Evolutionary conservation across 1,140 invertebrate species (phyloP), one percentile per base, ranked within the genome.

Genomic region (Oppia nitens): DNA sequence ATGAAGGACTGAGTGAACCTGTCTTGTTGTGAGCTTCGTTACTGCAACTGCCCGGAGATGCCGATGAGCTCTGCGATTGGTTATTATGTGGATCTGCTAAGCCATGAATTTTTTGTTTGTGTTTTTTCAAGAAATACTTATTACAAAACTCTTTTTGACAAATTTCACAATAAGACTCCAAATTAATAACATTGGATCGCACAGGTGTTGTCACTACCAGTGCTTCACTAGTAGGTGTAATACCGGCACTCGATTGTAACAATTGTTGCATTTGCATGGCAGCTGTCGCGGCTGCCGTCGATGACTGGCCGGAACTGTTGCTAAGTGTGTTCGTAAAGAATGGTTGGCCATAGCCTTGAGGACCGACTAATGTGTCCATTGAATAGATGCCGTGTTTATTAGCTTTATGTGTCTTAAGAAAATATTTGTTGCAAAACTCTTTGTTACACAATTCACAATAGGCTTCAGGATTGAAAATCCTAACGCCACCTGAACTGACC

Each of bases 91-190:
- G 50, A 25, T 20, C 20, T 14, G 49, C 76, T 51, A 96, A 90
- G 0, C 92, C 92, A 68, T 93, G 89, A 66, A 92, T 92, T 70
- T 92, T 92, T 2, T 88, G 87, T 69, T 89, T 89, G 75, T 93
- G 89, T 29, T 93, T 97, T 73, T 97, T 96, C 3, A 99, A 76
- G 71, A 98, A 98, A 73, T 99, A 98, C 72, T 98, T 98, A 76
- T 98, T 98, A 76, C 94, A 98, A 69, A 96, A 93, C 72, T 98
- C 93, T 72, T 98, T 98, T 74, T 97, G 95, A 75, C 95, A 99
- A 47, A 91, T 76, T 66, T 90, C 86, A 63, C 74, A 76, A 70
- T 92, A 96, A n/a, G 72, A 71, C 63, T 72, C 72, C 21, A 65
- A 47, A 45, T 64, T 66, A 21, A 65, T 48, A 20, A 66, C 57